phyloP scores from a whole-genome alignment of 2,797 vertebrate genomes.

The Hybognathus amarus region DNA sequence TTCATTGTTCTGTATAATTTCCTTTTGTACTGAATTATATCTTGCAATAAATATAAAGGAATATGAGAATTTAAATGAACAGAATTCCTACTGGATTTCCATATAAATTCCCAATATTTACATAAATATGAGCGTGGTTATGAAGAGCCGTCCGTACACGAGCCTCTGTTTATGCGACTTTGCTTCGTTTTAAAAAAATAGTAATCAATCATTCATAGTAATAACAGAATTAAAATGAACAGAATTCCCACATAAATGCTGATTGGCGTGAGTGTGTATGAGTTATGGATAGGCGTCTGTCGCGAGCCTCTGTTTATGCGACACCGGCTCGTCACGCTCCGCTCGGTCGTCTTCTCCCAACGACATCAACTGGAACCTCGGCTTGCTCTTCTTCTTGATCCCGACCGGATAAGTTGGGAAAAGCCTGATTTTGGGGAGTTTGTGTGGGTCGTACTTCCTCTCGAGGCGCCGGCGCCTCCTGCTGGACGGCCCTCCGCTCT shows the following conservation, averaged over 20 bases:
- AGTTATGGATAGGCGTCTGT: constrained; percentile 76
- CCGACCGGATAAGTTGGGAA: constrained; percentile 73
- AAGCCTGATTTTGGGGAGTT: constrained; percentile 83
- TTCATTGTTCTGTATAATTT: too few species aligned
- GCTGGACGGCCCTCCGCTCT: constrained; percentile 65
- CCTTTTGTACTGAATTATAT: too few species aligned
- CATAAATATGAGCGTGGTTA: too few species aligned
- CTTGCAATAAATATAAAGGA: too few species aligned
- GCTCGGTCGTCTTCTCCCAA: constrained; percentile 67
- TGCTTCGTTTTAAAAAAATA: too few species aligned
- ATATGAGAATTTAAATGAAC: too few species aligned
- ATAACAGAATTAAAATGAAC: too few species aligned
- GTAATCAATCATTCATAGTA: too few species aligned
- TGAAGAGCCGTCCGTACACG: constrained; percentile 61
- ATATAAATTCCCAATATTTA: too few species aligned
- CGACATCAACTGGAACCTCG: constrained; percentile 71
- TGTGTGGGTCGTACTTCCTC: constrained; percentile 80
- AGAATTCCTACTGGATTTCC: too few species aligned
- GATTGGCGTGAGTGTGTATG: fast-evolving
- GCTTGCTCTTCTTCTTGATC: constrained; percentile 84
- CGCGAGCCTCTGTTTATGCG: constrained; percentile 65
- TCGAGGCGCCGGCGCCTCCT: constrained; percentile 53
- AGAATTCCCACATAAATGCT: neutral
- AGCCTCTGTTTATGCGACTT: constrained; percentile 66
- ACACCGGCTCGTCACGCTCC: constrained; percentile 65